A percentile compares a stretch with the other conserved stretches of the same genome.
Conservation (phyloP, 64 coral and sea anemone species). For the Pocillopora verrucosa region DNA sequence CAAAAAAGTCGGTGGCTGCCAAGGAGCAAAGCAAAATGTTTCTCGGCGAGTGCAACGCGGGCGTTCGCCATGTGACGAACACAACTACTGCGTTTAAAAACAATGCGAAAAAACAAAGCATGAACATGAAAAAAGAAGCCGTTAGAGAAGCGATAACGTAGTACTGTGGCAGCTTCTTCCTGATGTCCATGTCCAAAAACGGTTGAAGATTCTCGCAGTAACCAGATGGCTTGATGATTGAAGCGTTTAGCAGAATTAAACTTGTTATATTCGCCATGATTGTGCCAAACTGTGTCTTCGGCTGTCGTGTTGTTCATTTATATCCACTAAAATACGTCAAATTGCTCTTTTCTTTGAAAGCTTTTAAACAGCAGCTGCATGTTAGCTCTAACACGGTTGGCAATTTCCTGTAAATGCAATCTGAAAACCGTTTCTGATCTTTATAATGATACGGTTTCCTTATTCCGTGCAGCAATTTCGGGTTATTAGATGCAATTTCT, state of each 20-base stretch:
- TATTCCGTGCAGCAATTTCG: no score
- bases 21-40: slow-evolving; percentile 59
- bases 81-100: slow-evolving; percentile 53
- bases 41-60: slow-evolving; percentile 47
- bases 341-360: no score
- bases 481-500: no score
- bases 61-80: slow-evolving; percentile 31
- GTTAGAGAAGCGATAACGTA: neutral
- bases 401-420: no score
- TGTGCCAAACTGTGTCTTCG: neutral
- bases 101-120: slow-evolving; percentile 3
- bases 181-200: slow-evolving; percentile 9
- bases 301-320: no score
- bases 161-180: slow-evolving; percentile 1
- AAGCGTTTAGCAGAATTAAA: neutral
- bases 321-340: no score
- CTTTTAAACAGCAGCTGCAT: no score
- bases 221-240: neutral
- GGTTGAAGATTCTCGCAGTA: slow-evolving; percentile 6
- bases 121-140: neutral
- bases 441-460: no score
- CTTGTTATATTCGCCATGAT: slow-evolving; percentile 1
- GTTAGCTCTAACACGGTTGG: no score
- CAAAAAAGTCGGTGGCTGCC: slow-evolving; percentile 69
- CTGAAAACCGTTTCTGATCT: no score